These are phyloP conservation scores for Coreius guichenoti DNA, from an alignment of 2,797 vertebrate species.

Conservation along the genomic window DNA sequence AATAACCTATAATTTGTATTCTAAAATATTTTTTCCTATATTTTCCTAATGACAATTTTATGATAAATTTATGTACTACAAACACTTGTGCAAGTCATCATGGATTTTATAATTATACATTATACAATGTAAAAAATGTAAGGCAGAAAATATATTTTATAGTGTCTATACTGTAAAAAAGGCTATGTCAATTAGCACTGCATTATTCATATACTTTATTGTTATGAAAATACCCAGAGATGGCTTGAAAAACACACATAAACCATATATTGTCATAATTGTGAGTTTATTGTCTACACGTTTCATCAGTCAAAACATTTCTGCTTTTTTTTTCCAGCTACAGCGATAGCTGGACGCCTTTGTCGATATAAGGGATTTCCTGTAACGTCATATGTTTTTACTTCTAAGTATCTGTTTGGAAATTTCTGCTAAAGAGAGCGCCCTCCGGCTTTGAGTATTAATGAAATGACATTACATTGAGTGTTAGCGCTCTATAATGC, in stretches of 20 bases:
- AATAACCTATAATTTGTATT: background rate
- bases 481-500: background rate
- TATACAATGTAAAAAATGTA: background rate
- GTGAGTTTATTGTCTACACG: background rate
- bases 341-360: background rate
- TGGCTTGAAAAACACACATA: background rate
- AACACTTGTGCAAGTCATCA: background rate
- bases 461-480: background rate
- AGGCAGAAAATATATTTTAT: no score
- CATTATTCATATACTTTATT: background rate
- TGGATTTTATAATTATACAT: background rate
- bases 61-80: background rate
- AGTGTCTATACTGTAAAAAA: no score
- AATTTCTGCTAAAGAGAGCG: background rate
- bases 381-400: background rate
- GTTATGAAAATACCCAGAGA: background rate
- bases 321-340: background rate
- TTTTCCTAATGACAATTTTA: background rate
- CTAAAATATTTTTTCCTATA: background rate
- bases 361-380: background rate
- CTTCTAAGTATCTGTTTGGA: background rate
- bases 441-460: background rate
- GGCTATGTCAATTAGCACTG: background rate
- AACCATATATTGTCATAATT: background rate
- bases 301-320: background rate